Conservation (phyloP, 2,797 vertebrate genomes). For the Acridotheres tristis region DNA sequence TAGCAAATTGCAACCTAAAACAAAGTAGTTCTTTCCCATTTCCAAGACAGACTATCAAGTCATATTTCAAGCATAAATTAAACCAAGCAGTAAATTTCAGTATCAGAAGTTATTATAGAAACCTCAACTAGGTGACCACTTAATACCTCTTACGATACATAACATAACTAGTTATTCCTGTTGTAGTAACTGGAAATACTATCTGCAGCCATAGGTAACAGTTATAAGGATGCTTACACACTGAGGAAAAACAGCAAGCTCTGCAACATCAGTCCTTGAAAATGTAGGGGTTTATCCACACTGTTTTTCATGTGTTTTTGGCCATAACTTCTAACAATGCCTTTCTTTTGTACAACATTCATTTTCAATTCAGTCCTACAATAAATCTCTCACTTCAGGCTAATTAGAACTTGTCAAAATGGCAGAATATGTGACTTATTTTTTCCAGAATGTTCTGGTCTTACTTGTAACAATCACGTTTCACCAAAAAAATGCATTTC, state of each 20-base stretch:
- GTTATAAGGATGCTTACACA: not conserved
- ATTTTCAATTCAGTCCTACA: not conserved
- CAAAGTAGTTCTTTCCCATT: not conserved
- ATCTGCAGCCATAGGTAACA: not conserved
- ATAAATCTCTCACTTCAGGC: not conserved
- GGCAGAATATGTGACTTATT: not conserved
- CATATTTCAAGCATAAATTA: not conserved
- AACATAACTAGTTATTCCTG: not conserved
- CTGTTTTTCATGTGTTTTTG: not conserved
- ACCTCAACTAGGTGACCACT: not conserved
- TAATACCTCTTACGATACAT: not conserved
- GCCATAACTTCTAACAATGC: not conserved
- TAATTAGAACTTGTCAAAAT: slow-evolving; percentile 7
- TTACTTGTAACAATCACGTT: not conserved
- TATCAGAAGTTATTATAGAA: not conserved
- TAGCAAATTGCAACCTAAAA: not conserved
- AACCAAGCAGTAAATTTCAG: not conserved
- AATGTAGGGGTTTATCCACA: not conserved
- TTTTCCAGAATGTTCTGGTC: slow-evolving; percentile 18
- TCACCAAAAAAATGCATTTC: not conserved
- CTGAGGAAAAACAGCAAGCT: not conserved
- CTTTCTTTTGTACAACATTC: not conserved
- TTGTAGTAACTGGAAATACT: not conserved
- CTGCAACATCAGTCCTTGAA: not conserved
- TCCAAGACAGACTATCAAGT: not conserved